These are phyloP conservation scores for Drusus annulatus DNA, from an alignment of 1,140 invertebrate genomes.

Conservation along the genomic window DNA sequence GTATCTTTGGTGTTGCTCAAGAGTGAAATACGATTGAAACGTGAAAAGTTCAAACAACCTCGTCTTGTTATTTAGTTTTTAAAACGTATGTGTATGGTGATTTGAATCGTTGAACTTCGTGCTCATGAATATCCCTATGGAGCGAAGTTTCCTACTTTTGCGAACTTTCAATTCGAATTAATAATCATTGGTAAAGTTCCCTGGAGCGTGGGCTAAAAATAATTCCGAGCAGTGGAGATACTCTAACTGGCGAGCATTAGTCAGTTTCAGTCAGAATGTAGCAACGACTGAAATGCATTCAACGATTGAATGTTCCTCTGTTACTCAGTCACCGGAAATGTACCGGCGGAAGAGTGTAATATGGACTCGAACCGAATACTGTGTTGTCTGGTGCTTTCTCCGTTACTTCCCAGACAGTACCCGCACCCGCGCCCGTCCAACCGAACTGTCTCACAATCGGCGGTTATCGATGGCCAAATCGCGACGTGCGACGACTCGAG, in stretches of 20 bases:
- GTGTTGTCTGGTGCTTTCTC: constrained; percentile 27
- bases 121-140: no score
- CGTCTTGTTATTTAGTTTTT: no score
- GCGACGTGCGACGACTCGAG: not conserved
- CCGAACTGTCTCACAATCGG: not conserved
- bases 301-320: not conserved
- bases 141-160: no score
- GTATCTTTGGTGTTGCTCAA: no score
- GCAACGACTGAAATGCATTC: constrained; percentile 19
- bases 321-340: constrained; percentile 27
- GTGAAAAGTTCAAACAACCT: no score
- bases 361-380: not conserved
- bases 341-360: not conserved
- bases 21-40: no score
- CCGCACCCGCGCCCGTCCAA: not conserved
- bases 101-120: no score
- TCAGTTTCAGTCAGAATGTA: no score
- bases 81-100: no score
- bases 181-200: no score
- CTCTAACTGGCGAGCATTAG: not conserved
- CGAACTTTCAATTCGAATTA: no score
- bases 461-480: not conserved
- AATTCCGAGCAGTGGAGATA: not conserved
- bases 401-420: not conserved
- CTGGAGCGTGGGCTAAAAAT: no score